Base-by-base conservation (phyloP, 37 sponge, comb jelly and placozoan genomes). In the Chondrosia reniformis region DNA sequence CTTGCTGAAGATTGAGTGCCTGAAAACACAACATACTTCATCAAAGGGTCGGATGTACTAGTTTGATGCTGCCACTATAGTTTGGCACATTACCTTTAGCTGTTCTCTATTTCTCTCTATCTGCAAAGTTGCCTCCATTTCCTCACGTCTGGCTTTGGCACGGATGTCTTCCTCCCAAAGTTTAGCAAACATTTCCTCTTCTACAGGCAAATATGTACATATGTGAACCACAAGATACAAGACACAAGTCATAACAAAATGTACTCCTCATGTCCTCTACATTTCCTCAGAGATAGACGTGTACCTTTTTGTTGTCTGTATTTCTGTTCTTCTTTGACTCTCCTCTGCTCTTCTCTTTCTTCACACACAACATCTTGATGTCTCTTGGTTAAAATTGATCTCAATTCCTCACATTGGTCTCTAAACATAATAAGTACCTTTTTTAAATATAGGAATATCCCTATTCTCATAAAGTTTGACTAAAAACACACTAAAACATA, bases 351-450 rank as follows among this genome's bases (percentile, higher is more conserved):
- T 10, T 74, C 87, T 67, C 99, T 84, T 43, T 98, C 96, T 55
- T 49, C 33, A 61, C 81, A 81, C 30, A 98, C 87, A 36, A 84
- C 86, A 75, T 90, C 91, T 55, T 83, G 79, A 55, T 85, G 79
- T 45, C 79, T 80, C 80, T 89, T 86, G 25, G 71, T 81, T 55
- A 86, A 63, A 24, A 92, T 58, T 32, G 88, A 55, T 46, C 97
- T 84, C 83, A 98, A 72, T 63, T 98, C 99, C 46, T 95, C 96
- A 79, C 99, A 98, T 74, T 90, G 84, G 19, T 87, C 87, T 59
- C 97, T 92, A 49, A 21, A 85, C 45, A 75, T 46, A 49, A 49
- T 49, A 10, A 49, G n/a, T n/a, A n/a, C n/a, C n/a, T n/a, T n/a
- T n/a, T n/a, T n/a, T n/a, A n/a, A n/a, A n/a, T n/a, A n/a, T n/a